Base-by-base conservation (phyloP, 2,888 invertebrate genomes). In the Rhingia campestris region DNA sequence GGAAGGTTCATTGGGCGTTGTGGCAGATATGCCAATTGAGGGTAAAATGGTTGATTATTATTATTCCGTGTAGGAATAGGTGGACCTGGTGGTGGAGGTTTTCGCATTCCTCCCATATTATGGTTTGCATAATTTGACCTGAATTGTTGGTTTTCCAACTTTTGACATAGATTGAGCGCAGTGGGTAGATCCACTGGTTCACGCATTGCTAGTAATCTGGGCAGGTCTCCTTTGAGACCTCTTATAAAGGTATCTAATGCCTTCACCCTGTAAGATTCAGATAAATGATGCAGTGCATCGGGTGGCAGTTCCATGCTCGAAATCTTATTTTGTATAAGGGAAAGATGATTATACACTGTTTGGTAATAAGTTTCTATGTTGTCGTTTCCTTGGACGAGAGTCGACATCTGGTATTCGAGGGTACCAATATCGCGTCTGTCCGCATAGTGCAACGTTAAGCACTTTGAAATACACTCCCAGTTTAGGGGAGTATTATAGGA, bases 181-280 rank as follows among this genome's bases (percentile, higher is more conserved):
- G 86, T 79, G 14, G 82, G 75, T 6, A 86, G 45, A 37, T 86
- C 82, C 10, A 54, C 56, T 4, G 81, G 86, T 51, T 87, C 84
- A 1, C 73, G 49, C 12, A 69, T 67, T 7, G 37, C 51, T 35
- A 79, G 39, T 6, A 81, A 32, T 4, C 72, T 32, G 4, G 33
- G 35, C 30, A 77, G 10, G 33, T 77, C 69, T 4, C 86, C 84
- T 22, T 77, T 86, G 5, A 86, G 80, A n/a, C 86, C 82, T 41
- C 86, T 56, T 35, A 87, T 54, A 43, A 87, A 86, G 2, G 86
- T 86, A 53, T 87, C 86, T n/a, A 87, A 53, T 1, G 87, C 86
- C 53, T 86, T 86, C 41, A 77, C 76, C 22, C 86, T 49, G 51
- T 86, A 86, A 3, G 81, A 66, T 58, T 79, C 37, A 6, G 74